phyloP scores from a whole-genome alignment of 2,888 invertebrate species.

The Standfussiana lucernea region DNA sequence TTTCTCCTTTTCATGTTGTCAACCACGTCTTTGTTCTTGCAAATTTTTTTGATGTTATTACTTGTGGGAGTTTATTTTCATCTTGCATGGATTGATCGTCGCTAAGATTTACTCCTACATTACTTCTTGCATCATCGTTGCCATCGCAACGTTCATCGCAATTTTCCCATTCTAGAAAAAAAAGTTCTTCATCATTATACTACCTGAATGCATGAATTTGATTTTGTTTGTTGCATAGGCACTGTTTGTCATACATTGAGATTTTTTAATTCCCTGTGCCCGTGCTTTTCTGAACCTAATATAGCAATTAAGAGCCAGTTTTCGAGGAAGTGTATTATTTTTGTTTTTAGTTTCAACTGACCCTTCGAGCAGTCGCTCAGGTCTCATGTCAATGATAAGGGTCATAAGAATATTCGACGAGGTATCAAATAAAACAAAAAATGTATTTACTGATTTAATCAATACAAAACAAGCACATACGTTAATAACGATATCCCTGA shows the following conservation, averaged over 20 bases:
- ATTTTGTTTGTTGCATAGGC: background rate
- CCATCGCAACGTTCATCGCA: background rate
- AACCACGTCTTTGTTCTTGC: background rate
- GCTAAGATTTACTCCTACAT: background rate
- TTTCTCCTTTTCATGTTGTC: slow-evolving; percentile 6
- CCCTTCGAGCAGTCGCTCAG: background rate
- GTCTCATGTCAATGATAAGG: background rate
- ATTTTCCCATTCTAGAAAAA: background rate
- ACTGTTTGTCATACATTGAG: background rate
- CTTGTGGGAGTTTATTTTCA: background rate
- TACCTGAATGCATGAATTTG: background rate
- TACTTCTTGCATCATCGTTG: background rate
- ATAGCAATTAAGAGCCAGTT: background rate
- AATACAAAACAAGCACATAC: slow-evolving; percentile 16
- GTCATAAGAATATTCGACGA: slow-evolving; percentile 1
- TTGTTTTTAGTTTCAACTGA: too few relatives aligned
- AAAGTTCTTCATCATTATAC: background rate
- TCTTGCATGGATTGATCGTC: background rate
- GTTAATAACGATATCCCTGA: slow-evolving; percentile 40
- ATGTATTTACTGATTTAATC: slow-evolving; percentile 25
- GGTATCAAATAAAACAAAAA: background rate
- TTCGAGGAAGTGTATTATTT: background rate
- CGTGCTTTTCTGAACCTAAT: background rate
- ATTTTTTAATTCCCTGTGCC: background rate
- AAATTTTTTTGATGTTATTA: background rate